Evolutionary conservation across 2,888 invertebrate genomes (phyloP).

Genomic region (Xestobium rufovillosum): DNA sequence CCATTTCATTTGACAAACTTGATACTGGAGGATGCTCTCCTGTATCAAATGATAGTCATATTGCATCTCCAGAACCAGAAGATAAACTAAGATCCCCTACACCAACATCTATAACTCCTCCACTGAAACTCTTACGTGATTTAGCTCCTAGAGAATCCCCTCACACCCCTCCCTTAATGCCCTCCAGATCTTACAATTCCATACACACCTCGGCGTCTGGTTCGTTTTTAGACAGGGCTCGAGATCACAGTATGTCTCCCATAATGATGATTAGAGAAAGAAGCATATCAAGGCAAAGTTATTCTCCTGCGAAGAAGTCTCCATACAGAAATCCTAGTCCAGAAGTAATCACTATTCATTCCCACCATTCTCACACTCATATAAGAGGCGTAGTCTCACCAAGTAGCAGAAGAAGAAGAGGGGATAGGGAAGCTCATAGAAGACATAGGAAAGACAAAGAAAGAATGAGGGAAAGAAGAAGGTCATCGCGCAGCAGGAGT

Average conservation of each 20-base stretch:
- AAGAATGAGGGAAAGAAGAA: conserved; percentile 43
- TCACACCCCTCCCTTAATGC: conserved; percentile 58
- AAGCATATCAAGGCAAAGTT: conserved; percentile 17
- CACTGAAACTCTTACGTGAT: conserved; percentile 32
- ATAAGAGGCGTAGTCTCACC: conserved; percentile 35
- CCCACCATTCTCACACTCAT: conserved; percentile 26
- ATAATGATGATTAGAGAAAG: conserved; percentile 10
- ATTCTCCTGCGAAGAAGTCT: conserved; percentile 31
- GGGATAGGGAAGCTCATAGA: conserved; percentile 41
- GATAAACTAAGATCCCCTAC: conserved; percentile 23
- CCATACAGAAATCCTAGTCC: conserved; percentile 39
- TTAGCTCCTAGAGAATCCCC: conserved; percentile 53
- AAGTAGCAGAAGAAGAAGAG: conserved; percentile 39
- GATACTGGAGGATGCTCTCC: conserved; percentile 40
- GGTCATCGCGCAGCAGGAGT: conserved; percentile 54
- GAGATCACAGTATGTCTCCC: too few relatives aligned
- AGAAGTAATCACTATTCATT: conserved; percentile 25
- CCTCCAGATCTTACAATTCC: conserved; percentile 44
- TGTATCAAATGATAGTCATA: conserved; percentile 41
- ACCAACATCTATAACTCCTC: conserved; percentile 45
- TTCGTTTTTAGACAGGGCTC: too few relatives aligned
- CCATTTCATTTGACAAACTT: conserved; percentile 29
- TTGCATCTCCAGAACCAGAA: conserved; percentile 37
- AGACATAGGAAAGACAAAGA: conserved; percentile 45
- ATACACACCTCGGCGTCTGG: too few relatives aligned